A percentile compares a stretch with the other conserved stretches of the same genome.
These are phyloP conservation scores for Distichodus sexfasciatus DNA, from an alignment of 2,797 vertebrate genomes.

Conservation along the genomic window DNA sequence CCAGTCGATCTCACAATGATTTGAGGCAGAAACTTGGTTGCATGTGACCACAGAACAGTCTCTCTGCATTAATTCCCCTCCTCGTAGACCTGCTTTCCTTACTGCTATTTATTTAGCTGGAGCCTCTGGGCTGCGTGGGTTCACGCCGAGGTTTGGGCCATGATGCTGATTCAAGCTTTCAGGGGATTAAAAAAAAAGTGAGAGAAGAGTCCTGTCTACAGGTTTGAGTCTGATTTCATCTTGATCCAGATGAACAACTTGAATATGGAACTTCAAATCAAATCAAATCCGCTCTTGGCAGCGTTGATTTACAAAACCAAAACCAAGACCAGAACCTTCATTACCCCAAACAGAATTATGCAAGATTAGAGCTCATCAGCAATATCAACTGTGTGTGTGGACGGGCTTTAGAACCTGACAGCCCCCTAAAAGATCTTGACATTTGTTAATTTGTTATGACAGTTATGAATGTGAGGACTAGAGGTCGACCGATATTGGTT, in stretches of 20 bases:
- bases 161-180: slow-evolving; percentile 57
- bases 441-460: no score
- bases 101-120: slow-evolving; percentile 61
- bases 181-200: slow-evolving; percentile 16
- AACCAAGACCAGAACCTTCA: slow-evolving; percentile 40
- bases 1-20: slow-evolving; percentile 55
- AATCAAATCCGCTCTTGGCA: slow-evolving; percentile 19
- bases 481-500: no score
- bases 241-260: slow-evolving; percentile 7
- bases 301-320: slow-evolving; percentile 34
- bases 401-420: no score
- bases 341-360: slow-evolving; percentile 57
- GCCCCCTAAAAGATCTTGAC: no score
- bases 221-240: slow-evolving; percentile 34
- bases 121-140: slow-evolving; percentile 40
- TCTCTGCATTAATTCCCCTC: slow-evolving; percentile 57
- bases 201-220: background rate
- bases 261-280: slow-evolving; percentile 1
- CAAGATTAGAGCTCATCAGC: slow-evolving; percentile 29
- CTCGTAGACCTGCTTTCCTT: slow-evolving; percentile 51
- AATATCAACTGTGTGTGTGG: background rate
- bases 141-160: slow-evolving; percentile 50
- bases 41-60: slow-evolving; percentile 62
- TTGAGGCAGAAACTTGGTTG: slow-evolving; percentile 59
- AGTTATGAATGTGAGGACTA: no score